A percentile compares a stretch with the other conserved stretches of the same genome.
Conservation (phyloP, 2,113 vertebrate species). For the Silurus glanis region DNA sequence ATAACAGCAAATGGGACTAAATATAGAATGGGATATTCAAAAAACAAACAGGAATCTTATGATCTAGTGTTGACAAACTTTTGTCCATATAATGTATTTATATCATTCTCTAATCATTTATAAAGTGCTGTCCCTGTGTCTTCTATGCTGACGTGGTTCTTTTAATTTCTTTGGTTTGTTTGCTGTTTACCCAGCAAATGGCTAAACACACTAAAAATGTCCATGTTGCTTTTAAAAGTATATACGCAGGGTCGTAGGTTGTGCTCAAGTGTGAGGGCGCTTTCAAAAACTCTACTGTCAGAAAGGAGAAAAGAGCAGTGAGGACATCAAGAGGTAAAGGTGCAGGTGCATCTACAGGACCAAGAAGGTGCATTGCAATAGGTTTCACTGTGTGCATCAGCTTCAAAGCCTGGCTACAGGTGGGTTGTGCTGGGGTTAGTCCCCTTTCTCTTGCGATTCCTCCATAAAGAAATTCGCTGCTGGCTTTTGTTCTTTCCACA, state of each 20-base stretch:
- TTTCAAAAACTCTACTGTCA: neutral
- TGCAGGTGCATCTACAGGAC: neutral
- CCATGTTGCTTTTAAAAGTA: neutral
- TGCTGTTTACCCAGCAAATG: neutral
- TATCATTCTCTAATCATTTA: neutral
- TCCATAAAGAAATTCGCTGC: neutral
- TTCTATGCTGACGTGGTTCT: neutral
- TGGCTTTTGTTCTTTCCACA: neutral
- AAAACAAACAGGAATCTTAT: too few relatives aligned
- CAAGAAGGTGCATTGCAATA: neutral
- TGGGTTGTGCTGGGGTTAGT: neutral
- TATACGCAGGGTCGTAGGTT: neutral
- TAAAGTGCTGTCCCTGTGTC: neutral
- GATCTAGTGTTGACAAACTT: too few relatives aligned
- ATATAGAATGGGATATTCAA: too few relatives aligned
- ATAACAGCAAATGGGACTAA: too few relatives aligned
- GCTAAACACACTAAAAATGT: neutral
- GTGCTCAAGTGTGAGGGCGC: neutral
- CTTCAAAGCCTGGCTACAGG: constrained; percentile 18
- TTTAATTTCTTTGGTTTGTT: neutral
- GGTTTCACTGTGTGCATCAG: neutral
- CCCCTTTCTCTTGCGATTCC: neutral
- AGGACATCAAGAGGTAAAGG: neutral
- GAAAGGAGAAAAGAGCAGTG: neutral
- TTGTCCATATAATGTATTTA: neutral